These are phyloP conservation scores for Lepus oiostolus DNA, from an alignment of 2,797 vertebrate genomes.

Conservation along the genomic window DNA sequence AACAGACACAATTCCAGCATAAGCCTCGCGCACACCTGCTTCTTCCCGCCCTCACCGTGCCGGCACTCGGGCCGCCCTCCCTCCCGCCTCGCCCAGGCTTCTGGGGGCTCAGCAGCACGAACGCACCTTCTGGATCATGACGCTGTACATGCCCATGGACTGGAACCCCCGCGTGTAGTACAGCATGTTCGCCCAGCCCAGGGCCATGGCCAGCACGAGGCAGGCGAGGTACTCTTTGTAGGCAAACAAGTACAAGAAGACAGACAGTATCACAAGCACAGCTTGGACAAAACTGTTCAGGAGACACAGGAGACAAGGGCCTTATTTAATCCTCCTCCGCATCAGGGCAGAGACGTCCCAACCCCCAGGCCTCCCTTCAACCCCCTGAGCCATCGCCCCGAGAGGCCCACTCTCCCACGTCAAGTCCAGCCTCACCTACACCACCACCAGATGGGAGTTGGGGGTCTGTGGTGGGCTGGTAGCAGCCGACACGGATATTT, in stretches of 20 bases:
- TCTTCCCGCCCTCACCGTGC: neutral
- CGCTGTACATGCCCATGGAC: conserved; percentile 92
- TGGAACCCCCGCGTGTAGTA: conserved; percentile 92
- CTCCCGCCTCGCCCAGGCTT: too few species aligned
- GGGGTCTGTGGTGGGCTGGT: neutral
- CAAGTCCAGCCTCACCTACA: neutral
- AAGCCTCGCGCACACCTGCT: neutral
- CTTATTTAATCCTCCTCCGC: conserved; percentile 82
- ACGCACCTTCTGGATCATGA: conserved; percentile 92
- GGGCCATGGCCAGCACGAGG: conserved; percentile 91
- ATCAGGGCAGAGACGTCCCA: conserved; percentile 22
- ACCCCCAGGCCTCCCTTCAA: neutral
- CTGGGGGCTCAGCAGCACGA: too few species aligned
- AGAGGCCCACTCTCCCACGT: rapidly evolving
- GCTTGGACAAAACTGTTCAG: conserved; percentile 91
- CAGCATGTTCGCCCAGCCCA: conserved; percentile 92
- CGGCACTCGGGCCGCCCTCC: neutral
- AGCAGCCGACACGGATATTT: neutral
- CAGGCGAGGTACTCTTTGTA: conserved; percentile 91
- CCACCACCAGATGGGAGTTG: rapidly evolving
- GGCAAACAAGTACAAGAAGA: conserved; percentile 91
- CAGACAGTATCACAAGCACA: conserved; percentile 90
- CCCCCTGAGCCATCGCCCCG: neutral
- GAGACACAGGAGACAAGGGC: conserved; percentile 84
- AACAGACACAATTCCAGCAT: conserved; percentile 59